Conservation (phyloP, 1,140 invertebrate genomes). For the Rhopalosiphum maidis region DNA sequence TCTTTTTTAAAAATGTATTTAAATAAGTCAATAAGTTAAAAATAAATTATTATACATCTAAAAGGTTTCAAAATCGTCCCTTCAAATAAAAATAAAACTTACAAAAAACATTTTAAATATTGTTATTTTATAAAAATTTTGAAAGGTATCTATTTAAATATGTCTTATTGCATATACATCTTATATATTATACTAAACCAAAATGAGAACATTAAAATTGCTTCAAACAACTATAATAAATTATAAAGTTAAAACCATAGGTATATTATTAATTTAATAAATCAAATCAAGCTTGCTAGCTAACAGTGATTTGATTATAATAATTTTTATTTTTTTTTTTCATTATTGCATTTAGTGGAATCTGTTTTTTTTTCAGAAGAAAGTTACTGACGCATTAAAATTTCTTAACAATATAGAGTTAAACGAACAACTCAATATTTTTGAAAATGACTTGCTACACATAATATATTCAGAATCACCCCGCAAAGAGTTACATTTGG, state of each 20-base stretch:
- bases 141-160: neutral
- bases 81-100: neutral
- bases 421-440: neutral
- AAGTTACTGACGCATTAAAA: neutral
- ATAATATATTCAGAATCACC: neutral
- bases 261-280: constrained; percentile 27
- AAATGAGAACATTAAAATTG: neutral
- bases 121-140: neutral
- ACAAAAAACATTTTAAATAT: neutral
- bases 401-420: constrained; percentile 30
- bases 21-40: neutral
- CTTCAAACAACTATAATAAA: neutral
- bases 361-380: constrained; percentile 12
- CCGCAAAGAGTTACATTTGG: neutral
- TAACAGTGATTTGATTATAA: neutral
- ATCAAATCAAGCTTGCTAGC: neutral
- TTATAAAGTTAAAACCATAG: neutral
- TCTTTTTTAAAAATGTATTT: neutral
- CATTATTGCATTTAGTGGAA: neutral
- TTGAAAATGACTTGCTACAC: neutral
- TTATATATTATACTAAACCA: neutral
- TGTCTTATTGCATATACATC: neutral
- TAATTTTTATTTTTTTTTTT: neutral
- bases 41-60: neutral
- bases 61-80: neutral